These are phyloP conservation scores for Limenitis camilla DNA, from an alignment of 2,888 invertebrate genomes.

Conservation along the genomic window DNA sequence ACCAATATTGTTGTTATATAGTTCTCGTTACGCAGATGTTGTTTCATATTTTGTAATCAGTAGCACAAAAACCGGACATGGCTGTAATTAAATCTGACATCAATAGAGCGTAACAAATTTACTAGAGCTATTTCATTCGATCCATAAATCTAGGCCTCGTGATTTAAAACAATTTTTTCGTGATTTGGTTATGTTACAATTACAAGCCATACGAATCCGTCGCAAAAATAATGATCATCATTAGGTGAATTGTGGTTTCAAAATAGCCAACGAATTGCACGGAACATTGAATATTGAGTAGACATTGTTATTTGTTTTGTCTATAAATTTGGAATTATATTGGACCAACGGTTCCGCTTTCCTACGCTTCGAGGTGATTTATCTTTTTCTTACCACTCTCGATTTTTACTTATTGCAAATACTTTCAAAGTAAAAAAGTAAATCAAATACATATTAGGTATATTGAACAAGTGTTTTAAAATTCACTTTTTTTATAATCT, in stretches of 20 bases:
- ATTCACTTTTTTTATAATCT: too few species aligned
- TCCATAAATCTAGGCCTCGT: slow-evolving; percentile 21
- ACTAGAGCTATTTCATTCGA: slow-evolving; percentile 31
- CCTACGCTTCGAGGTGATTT: slow-evolving; percentile 38
- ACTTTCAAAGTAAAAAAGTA: neutral
- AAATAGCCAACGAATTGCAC: slow-evolving; percentile 14
- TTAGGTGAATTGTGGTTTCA: slow-evolving; percentile 10
- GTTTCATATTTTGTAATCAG: slow-evolving; percentile 31
- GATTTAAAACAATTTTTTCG: slow-evolving; percentile 12
- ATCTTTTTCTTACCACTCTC: slow-evolving; percentile 21
- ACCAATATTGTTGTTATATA: neutral
- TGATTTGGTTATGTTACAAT: slow-evolving; percentile 15
- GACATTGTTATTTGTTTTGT: slow-evolving; percentile 14
- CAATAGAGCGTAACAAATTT: slow-evolving; percentile 49
- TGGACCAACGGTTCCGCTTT: slow-evolving; percentile 52
- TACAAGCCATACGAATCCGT: slow-evolving; percentile 8
- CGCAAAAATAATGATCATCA: slow-evolving; percentile 13
- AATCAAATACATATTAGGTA: too few species aligned
- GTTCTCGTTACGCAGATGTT: slow-evolving; percentile 9
- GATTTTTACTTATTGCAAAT: slow-evolving; percentile 14
- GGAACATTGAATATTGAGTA: slow-evolving; percentile 17
- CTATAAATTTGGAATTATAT: slow-evolving; percentile 26
- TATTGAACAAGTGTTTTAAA: too few species aligned
- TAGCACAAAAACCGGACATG: slow-evolving; percentile 42
- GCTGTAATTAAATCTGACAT: slow-evolving; percentile 42